These are phyloP conservation scores for Zosterops japonicus DNA, from an alignment of 2,113 vertebrate genomes.

Conservation along the genomic window DNA sequence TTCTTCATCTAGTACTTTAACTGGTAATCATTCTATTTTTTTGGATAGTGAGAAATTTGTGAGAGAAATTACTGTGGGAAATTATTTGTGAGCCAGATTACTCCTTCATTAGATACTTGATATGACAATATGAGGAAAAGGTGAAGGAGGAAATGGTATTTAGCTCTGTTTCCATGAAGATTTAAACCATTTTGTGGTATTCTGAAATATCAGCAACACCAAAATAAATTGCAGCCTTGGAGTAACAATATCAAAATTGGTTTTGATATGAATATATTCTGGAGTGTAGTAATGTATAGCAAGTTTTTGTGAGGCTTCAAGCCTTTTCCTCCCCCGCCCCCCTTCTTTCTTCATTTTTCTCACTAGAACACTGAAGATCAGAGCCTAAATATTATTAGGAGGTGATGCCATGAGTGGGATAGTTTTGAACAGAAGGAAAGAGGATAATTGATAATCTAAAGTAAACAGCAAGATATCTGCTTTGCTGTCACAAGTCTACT, in stretches of 20 bases:
- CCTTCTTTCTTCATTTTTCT: background rate
- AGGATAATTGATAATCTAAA: background rate
- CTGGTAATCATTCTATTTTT: background rate
- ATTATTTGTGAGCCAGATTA: background rate
- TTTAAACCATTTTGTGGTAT: background rate
- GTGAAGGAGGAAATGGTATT: background rate
- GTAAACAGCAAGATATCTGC: background rate
- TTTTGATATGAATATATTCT: background rate
- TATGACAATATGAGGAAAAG: background rate
- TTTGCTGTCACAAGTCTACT: background rate
- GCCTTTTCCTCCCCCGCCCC: accelerated
- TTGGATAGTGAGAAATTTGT: background rate
- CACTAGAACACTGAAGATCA: background rate
- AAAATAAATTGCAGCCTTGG: background rate
- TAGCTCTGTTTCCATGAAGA: background rate
- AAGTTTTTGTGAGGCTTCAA: background rate
- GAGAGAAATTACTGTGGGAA: background rate
- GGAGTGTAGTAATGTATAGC: background rate
- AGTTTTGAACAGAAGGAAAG: background rate
- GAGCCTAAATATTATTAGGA: background rate
- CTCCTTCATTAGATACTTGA: background rate
- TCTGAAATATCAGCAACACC: background rate
- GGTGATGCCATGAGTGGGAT: background rate
- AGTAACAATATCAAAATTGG: background rate
- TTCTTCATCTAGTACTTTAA: background rate